Base-by-base conservation (phyloP, 1,140 invertebrate genomes). In the Brachionus rotundiformis region DNA sequence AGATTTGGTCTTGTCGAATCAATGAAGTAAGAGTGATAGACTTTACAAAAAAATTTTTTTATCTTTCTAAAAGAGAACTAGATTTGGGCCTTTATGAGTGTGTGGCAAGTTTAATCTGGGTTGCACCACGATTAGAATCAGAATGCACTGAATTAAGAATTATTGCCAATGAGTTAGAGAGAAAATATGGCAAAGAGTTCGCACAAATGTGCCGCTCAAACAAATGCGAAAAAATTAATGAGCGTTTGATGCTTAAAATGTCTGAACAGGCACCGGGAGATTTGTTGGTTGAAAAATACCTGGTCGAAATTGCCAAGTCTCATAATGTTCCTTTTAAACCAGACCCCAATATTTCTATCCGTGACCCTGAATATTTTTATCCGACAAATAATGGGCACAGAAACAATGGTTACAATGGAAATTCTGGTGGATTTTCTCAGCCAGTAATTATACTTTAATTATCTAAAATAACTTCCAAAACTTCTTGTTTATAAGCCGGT, bases 1-100 rank as follows among this genome's bases (percentile, higher is more conserved):
- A 91, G 96, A 86, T 99, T 98, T 90, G 98, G 97, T 10, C 89
- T 99, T 1, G 92, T 99, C 63, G 94, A 97, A 83, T 95, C 98
- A 89, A 96, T 97, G 92, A 98, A 98, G 91, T 93, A 89, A 90
- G n/a, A n/a, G n/a, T n/a, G n/a, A n/a, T n/a, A n/a, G n/a, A n/a
- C n/a, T n/a, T n/a, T n/a, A n/a, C n/a, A n/a, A n/a, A n/a, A n/a
- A n/a, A n/a, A n/a, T n/a, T n/a, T 89, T 86, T 59, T 59, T 79
- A 33, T 13, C 63, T 82, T 27, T 80, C 27, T 29, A 41, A 27
- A 82, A 93, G 92, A 88, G 94, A 94, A 83, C 85, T 99, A 3
- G 97, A 99, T 86, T 94, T 95, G 83, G 96, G 96, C 3, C 89
- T 99, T 27, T 92, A 94, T 36, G 97, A 99, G 90, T 93, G 96